Conservation (phyloP, 2,888 invertebrate species). For the Pristionchus mayeri region DNA sequence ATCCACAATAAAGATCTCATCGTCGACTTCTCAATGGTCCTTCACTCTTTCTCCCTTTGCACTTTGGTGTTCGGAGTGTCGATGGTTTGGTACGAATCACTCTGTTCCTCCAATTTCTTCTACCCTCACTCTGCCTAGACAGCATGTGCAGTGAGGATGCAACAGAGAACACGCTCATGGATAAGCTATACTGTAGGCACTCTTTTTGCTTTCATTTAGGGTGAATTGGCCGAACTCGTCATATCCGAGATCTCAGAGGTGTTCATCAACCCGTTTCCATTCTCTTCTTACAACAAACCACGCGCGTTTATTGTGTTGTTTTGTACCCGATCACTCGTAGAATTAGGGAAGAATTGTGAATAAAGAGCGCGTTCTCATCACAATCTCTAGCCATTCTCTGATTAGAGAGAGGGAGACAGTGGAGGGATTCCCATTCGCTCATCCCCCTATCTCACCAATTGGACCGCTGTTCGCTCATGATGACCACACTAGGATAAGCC, state of each 20-base stretch:
- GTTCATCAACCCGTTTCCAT: constrained; percentile 13
- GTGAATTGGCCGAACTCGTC: background rate
- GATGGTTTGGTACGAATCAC: too few relatives aligned
- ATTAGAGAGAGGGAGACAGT: too few relatives aligned
- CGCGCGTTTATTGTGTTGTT: constrained; percentile 17
- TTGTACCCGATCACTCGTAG: background rate
- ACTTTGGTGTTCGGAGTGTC: too few relatives aligned
- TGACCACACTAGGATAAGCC: too few relatives aligned
- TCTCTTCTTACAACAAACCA: constrained; percentile 22
- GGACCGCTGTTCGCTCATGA: background rate
- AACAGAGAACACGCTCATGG: too few relatives aligned
- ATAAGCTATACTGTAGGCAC: background rate
- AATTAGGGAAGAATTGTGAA: background rate
- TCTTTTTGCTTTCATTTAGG: background rate
- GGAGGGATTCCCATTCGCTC: background rate
- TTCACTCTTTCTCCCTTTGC: background rate
- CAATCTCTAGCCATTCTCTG: background rate
- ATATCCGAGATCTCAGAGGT: constrained; percentile 1
- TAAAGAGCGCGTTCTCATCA: constrained; percentile 15
- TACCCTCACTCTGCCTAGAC: too few relatives aligned
- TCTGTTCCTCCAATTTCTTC: background rate
- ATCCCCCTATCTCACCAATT: background rate
- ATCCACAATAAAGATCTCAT: constrained; percentile 9
- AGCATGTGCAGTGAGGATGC: too few relatives aligned
- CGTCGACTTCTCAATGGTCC: constrained; percentile 15